Evolutionary conservation across 2,888 invertebrate genomes (phyloP).

Genomic region (Drosophila formosana): DNA sequence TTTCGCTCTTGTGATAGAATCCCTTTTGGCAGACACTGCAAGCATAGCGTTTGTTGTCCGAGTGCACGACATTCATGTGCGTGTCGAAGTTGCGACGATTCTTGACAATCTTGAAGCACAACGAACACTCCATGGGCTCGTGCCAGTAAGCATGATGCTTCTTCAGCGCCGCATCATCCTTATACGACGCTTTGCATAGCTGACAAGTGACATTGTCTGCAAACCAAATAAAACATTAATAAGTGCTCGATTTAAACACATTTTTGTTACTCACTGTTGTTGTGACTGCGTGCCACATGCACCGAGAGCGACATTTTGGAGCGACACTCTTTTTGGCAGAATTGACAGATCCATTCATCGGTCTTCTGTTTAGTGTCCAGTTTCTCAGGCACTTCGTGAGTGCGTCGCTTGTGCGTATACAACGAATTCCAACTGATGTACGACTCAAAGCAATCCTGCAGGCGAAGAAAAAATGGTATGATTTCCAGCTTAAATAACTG

Average conservation of each 20-base stretch:
- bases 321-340: slow-evolving; percentile 78
- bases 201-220: slow-evolving; percentile 71
- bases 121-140: slow-evolving; percentile 70
- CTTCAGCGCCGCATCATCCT: slow-evolving; percentile 67
- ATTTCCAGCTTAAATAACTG: too few relatives aligned
- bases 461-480: too few relatives aligned
- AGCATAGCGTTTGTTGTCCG: slow-evolving; percentile 77
- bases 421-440: slow-evolving; percentile 82
- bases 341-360: slow-evolving; percentile 76
- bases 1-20: slow-evolving; percentile 83
- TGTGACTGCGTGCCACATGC: slow-evolving; percentile 83
- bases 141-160: slow-evolving; percentile 79
- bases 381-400: slow-evolving; percentile 43
- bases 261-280: slow-evolving; percentile 73
- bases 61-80: slow-evolving; percentile 81
- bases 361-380: slow-evolving; percentile 13
- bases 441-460: slow-evolving; percentile 76
- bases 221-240: neutral
- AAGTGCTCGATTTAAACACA: too few relatives aligned
- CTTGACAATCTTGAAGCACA: slow-evolving; percentile 78
- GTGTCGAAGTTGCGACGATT: slow-evolving; percentile 78
- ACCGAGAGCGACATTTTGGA: slow-evolving; percentile 83
- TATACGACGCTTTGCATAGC: slow-evolving; percentile 72
- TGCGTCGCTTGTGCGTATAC: slow-evolving; percentile 77
- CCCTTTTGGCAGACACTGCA: slow-evolving; percentile 82